Evolutionary conservation across 1,140 invertebrate genomes (phyloP).

Genomic region (Stegodyphus mimosarum): DNA sequence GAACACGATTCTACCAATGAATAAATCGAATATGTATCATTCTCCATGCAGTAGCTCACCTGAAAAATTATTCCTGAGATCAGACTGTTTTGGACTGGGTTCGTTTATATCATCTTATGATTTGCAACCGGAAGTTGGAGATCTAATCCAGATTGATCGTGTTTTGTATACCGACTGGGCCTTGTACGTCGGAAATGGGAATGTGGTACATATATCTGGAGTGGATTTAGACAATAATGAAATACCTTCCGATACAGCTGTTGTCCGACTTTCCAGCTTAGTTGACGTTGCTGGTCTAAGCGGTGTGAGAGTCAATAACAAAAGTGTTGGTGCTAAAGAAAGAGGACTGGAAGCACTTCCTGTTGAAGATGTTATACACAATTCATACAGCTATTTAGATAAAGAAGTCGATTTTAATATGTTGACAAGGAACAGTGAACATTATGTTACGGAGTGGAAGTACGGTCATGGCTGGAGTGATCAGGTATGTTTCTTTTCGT

Average conservation of each 20-base stretch:
- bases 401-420: constrained; percentile 65
- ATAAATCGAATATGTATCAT: neutral
- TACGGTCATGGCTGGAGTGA: constrained; percentile 66
- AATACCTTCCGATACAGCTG: constrained; percentile 59
- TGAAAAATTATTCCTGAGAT: constrained; percentile 34
- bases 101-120: constrained; percentile 56
- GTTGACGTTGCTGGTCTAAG: constrained; percentile 63
- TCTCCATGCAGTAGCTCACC: constrained; percentile 15
- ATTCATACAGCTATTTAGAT: constrained; percentile 60
- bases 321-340: constrained; percentile 64
- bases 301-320: constrained; percentile 66
- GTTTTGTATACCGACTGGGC: constrained; percentile 66
- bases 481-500: constrained; percentile 63
- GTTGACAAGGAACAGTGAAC: constrained; percentile 65
- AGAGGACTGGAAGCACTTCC: constrained; percentile 62
- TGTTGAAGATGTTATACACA: constrained; percentile 63
- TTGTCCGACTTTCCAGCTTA: constrained; percentile 60
- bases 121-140: constrained; percentile 61
- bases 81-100: constrained; percentile 58
- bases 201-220: constrained; percentile 64
- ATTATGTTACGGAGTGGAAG: constrained; percentile 66
- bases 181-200: constrained; percentile 65
- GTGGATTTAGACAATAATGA: constrained; percentile 62
- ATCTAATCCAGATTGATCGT: constrained; percentile 66
- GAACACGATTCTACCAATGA: neutral